Conservation (phyloP, 2,888 invertebrate genomes). For the Hirtodrosophila duncani region DNA sequence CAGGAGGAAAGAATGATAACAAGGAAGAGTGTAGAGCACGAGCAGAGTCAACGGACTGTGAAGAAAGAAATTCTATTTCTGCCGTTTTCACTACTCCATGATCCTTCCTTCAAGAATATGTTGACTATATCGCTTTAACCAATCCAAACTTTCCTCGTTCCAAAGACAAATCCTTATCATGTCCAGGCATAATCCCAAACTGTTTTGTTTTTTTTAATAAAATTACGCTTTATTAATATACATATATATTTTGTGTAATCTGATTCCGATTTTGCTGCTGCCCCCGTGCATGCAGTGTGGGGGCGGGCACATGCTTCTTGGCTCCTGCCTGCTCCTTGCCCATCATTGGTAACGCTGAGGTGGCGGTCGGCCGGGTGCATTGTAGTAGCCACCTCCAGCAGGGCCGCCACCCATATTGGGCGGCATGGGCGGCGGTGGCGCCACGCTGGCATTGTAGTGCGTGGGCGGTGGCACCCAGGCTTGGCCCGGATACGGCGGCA, state of each 20-base stretch:
- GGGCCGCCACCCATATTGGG: conserved; percentile 33
- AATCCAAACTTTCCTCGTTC: conserved; percentile 1
- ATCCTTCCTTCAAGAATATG: too few species aligned
- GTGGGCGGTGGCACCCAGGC: conserved; percentile 48
- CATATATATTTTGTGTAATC: conserved; percentile 9
- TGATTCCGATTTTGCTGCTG: too few species aligned
- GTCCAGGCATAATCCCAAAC: conserved; percentile 3
- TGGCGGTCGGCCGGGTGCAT: conserved; percentile 42
- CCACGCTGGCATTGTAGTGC: conserved; percentile 39
- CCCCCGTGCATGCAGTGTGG: not conserved
- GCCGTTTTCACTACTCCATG: too few species aligned
- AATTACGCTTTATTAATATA: conserved; percentile 65
- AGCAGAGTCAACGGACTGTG: too few species aligned
- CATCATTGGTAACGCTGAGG: conserved; percentile 50
- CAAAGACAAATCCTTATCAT: not conserved
- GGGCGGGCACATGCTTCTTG: conserved; percentile 14
- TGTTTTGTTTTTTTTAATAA: conserved; percentile 56
- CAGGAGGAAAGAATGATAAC: too few species aligned
- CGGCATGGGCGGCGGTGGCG: conserved; percentile 48
- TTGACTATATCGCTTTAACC: too few species aligned
- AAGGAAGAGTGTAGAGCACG: too few species aligned
- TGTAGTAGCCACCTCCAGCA: conserved; percentile 44
- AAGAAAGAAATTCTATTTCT: too few species aligned
- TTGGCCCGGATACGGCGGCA: conserved; percentile 46
- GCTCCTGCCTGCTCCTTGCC: not conserved